Evolutionary conservation across 2,797 vertebrate genomes (phyloP), one percentile per base, ranked within the genome.

Genomic region (Fringilla coelebs): DNA sequence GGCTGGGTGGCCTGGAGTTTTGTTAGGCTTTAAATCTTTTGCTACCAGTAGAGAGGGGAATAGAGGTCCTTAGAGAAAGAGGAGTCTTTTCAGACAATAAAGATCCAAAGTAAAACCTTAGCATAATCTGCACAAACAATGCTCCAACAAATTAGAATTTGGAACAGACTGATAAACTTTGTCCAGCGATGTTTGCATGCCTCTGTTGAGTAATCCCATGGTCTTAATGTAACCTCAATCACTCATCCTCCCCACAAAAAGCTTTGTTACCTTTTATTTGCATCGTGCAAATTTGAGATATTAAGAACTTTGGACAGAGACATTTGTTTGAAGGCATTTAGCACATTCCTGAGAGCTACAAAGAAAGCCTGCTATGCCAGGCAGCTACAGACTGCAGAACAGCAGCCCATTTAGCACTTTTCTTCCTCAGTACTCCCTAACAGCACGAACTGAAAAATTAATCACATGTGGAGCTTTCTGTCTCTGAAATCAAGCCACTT

Each of bases 81-180:
- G 21, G 28, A 95, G 49, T 73, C 70, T 93, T 94, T 94, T 95
- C 95, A 93, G 90, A 95, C 84, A 94, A 96, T 90, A 68, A 94
- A 86, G 81, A 91, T 94, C 55, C 72, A n/a, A 96, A 97, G 65
- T 54, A 89, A 96, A 96, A 95, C 75, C 85, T 89, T 81, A 89
- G 75, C 79, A 65, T 96, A 93, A 97, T 96, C 89, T 92, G 86
- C 91, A 94, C 93, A 93, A 96, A 93, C 91, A 96, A 90, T 90
- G 72, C 76, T 95, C 85, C 73, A 85, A 92, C 94, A 96, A 96
- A 96, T 93, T 61, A 94, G 95, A 94, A 95, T 97, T 94, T 97
- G 96, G 92, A 97, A 96, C 81, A 88, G 86, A 67, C 77, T 51
- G 93, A 93, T 94, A 96, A 96, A 93, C 91, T 90, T 93, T 84